A percentile compares a stretch with the other conserved stretches of the same genome.
phyloP scores from a whole-genome alignment of 2,113 vertebrate species.

The Oceanites oceanicus region DNA sequence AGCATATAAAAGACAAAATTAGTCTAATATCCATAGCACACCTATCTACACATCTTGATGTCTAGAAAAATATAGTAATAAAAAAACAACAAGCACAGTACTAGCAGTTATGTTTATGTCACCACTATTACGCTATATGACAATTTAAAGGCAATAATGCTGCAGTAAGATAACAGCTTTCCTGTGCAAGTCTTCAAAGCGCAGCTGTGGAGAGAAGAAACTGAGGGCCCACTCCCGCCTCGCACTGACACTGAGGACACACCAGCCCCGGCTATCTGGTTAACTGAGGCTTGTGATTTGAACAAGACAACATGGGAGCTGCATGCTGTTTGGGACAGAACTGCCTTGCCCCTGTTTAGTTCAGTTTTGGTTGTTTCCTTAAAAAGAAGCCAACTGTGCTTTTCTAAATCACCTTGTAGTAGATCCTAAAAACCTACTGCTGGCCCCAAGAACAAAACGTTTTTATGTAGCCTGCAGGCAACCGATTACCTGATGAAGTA shows the following conservation, averaged over 20 bases:
- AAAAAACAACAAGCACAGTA: background rate
- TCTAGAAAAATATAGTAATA: background rate
- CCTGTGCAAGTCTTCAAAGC: background rate
- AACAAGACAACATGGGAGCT: background rate
- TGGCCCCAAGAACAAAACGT: background rate
- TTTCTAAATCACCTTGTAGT: background rate
- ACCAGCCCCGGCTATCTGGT: background rate
- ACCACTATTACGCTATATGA: rapidly evolving
- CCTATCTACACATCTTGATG: background rate
- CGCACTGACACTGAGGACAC: background rate
- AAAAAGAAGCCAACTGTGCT: background rate
- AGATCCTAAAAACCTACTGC: background rate
- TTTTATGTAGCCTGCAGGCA: background rate
- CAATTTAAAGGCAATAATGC: background rate
- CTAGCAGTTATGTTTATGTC: background rate
- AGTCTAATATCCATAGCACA: background rate
- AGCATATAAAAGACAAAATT: background rate
- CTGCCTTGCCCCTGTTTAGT: background rate
- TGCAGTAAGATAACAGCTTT: background rate
- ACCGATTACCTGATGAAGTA: background rate
- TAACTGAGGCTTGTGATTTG: background rate
- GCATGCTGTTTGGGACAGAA: background rate
- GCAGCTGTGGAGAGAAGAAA: background rate
- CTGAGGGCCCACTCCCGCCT: background rate
- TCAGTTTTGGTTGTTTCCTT: background rate